phyloP scores from a whole-genome alignment of 35 echinoderm and acorn worm genomes.

The Acanthaster planci region DNA sequence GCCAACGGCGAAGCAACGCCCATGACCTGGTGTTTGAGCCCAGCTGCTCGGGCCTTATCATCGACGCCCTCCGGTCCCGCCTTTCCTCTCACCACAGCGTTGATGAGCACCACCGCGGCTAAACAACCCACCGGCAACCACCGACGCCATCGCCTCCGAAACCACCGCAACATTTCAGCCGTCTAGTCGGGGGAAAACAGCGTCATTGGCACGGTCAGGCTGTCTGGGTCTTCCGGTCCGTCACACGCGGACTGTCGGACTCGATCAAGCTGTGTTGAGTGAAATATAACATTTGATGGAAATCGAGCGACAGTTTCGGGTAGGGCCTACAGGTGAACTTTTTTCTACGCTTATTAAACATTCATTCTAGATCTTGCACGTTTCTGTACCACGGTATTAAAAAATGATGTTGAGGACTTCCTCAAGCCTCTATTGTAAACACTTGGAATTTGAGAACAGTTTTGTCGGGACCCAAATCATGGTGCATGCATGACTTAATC shows the following conservation, averaged over 20 bases:
- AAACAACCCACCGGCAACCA: not conserved
- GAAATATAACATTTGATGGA: too few species aligned
- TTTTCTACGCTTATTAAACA: too few species aligned
- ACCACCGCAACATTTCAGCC: not conserved
- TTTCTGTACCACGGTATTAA: too few species aligned
- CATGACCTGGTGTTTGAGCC: not conserved
- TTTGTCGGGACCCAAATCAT: too few species aligned
- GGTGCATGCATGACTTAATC: too few species aligned
- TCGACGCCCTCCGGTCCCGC: not conserved
- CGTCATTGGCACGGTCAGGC: not conserved
- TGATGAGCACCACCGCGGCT: not conserved
- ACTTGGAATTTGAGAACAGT: too few species aligned
- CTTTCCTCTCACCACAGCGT: not conserved
- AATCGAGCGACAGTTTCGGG: too few species aligned
- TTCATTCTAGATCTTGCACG: too few species aligned
- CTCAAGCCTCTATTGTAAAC: too few species aligned
- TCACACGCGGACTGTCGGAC: not conserved
- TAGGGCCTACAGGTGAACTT: too few species aligned
- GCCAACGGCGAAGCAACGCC: not conserved
- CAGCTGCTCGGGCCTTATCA: not conserved
- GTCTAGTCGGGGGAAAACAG: not conserved
- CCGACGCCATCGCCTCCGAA: conserved; percentile 16
- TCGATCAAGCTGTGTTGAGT: not conserved
- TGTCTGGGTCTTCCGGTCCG: not conserved
- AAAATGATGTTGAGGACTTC: too few species aligned